phyloP scores from a whole-genome alignment of 2,888 invertebrate species.

The Ypsolopha scabrella region DNA sequence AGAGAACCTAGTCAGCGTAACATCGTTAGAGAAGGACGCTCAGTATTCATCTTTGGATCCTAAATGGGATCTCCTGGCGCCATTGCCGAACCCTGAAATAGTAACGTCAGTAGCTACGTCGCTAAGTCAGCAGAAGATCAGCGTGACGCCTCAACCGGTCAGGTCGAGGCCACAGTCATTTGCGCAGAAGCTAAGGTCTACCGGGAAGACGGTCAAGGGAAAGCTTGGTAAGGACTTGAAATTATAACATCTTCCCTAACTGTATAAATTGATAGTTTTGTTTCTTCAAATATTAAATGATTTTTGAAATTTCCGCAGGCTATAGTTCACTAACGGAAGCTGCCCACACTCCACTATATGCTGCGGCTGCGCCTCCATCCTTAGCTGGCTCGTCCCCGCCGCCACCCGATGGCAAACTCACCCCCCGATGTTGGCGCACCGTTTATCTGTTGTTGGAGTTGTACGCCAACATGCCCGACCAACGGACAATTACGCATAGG shows the following conservation, averaged over 20 bases:
- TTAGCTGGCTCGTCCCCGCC: conserved; percentile 10
- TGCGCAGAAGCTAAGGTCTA: conserved; percentile 87
- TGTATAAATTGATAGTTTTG: neutral
- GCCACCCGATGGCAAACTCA: conserved; percentile 37
- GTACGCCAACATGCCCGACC: conserved; percentile 88
- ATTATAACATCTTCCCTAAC: neutral
- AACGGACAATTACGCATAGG: neutral
- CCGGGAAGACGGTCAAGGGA: conserved; percentile 86
- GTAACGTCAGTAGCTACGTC: conserved; percentile 17
- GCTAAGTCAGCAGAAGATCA: conserved; percentile 9
- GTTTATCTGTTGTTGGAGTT: conserved; percentile 92
- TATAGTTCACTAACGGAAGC: conserved; percentile 87
- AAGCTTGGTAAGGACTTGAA: conserved; percentile 49
- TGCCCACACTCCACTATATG: conserved; percentile 76
- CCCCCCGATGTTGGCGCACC: conserved; percentile 94
- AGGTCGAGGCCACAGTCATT: conserved; percentile 83
- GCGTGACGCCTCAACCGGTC: conserved; percentile 8
- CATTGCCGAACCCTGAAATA: conserved; percentile 11
- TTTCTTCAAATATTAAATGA: neutral
- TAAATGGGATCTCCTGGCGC: conserved; percentile 13
- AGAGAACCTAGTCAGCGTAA: conserved; percentile 65
- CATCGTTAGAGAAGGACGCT: conserved; percentile 48
- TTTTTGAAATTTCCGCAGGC: conserved; percentile 45
- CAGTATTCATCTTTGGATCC: conserved; percentile 23
- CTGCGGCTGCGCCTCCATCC: conserved; percentile 43